Base-by-base conservation (phyloP, 1,140 invertebrate species). In the Anadara kagoshimensis region DNA sequence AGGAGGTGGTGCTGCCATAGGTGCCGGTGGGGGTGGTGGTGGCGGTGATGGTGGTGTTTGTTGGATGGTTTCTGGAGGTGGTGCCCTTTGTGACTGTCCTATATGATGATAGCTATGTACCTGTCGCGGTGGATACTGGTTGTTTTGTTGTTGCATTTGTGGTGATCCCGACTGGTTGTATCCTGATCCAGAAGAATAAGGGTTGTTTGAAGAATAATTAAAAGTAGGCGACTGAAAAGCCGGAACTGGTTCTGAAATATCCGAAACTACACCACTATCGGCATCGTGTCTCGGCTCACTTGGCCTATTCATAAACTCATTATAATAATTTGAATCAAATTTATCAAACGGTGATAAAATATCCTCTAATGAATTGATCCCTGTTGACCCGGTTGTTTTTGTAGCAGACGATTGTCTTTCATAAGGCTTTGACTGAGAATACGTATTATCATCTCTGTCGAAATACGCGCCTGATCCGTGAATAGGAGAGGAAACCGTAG, bases 291-390 rank as follows among this genome's bases (percentile, higher is more conserved):
- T 73, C 24, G 62, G 22, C 36, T 58, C 70, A 59, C 49, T 65
- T 43, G 58, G 45, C 22, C 66, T 47, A 18, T 73, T 64, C 51
- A 78, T 68, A 54, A 78, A 68, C 63, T 78, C 77, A 56, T 81
- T 78, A 70, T 75, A 81, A 62, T 81, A 81, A 63, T 75, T 76
- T 20, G 79, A 76, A 44, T 78, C 70, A 68, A 81, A 81, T 64
- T 81, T 81, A 49, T 81, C 79, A 63, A 81, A 81, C 41, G 79
- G 79, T 16, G 79, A 81, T 54, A 81, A 68, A 66, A 81, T 78
- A 70, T 81, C 79, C 67, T 81, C 79, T 63, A 81, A 76, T 57
- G 71, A 77, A 62, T 65, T 81, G 22, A 81, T 78, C 65, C 72
- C 73, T 18, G 64, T 75, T 58, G 75, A 49, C 20, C 49, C 62